Conservation (phyloP, 2,113 vertebrate species). For the Narcine bancroftii region DNA sequence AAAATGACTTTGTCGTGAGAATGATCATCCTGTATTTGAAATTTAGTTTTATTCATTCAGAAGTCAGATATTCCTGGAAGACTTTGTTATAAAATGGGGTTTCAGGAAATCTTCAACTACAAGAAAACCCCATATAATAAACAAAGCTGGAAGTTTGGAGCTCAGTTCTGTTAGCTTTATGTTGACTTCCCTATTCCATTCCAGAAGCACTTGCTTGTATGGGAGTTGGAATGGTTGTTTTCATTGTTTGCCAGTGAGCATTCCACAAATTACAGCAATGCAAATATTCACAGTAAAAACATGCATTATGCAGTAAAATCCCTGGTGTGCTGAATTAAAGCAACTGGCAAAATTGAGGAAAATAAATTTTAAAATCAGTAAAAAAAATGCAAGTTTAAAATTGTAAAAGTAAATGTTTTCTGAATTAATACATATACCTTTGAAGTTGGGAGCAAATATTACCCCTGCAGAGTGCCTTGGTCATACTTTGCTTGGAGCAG, state of each 20-base stretch:
- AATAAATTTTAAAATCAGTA: too few relatives aligned
- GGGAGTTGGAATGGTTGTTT: neutral
- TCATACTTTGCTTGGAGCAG: too few relatives aligned
- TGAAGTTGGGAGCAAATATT: too few relatives aligned
- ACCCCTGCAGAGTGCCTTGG: too few relatives aligned
- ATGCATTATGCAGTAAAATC: too few relatives aligned
- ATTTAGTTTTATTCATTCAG: neutral
- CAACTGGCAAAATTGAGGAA: too few relatives aligned
- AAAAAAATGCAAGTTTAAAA: too few relatives aligned
- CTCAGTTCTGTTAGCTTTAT: neutral
- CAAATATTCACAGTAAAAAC: neutral
- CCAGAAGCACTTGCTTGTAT: neutral
- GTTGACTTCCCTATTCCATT: neutral
- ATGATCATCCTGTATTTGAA: neutral
- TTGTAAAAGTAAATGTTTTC: too few relatives aligned
- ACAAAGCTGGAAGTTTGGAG: neutral
- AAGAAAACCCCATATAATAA: too few relatives aligned
- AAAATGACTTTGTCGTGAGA: neutral
- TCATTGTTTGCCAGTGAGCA: neutral
- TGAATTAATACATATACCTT: too few relatives aligned
- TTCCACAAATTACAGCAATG: neutral
- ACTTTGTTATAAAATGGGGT: neutral
- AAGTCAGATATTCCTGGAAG: neutral
- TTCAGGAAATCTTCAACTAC: neutral
- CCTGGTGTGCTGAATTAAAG: too few relatives aligned